Evolutionary conservation across 2,797 vertebrate genomes (phyloP).

Genomic region (Prionace glauca): DNA sequence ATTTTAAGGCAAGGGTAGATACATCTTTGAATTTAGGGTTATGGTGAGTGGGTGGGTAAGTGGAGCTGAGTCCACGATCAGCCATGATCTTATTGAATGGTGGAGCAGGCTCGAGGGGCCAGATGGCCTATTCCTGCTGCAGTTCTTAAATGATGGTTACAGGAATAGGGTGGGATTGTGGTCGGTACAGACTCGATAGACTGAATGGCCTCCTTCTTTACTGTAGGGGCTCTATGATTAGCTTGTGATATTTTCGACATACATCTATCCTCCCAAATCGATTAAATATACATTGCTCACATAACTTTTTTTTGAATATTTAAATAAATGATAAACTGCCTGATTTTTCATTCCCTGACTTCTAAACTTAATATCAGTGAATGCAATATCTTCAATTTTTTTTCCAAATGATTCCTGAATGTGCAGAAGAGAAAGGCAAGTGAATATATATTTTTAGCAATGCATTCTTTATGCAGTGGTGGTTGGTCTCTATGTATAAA

Average conservation of each 20-base stretch:
- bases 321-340: neutral
- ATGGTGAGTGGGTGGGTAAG: too few species aligned
- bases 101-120: too few species aligned
- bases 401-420: neutral
- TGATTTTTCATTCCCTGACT: neutral
- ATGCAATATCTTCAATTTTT: neutral
- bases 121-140: too few species aligned
- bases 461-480: constrained; percentile 1
- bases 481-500: constrained; percentile 5
- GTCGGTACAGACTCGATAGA: too few species aligned
- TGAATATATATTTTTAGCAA: neutral
- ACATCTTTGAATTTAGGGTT: too few species aligned
- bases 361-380: neutral
- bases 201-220: too few species aligned
- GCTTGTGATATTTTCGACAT: neutral
- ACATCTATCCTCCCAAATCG: neutral
- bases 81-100: too few species aligned
- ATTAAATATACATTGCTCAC: neutral
- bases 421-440: neutral
- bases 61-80: too few species aligned
- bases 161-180: too few species aligned
- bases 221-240: neutral
- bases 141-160: too few species aligned
- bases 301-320: neutral
- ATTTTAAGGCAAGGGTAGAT: too few species aligned